A percentile compares a stretch with the other conserved stretches of the same genome.
phyloP scores from a whole-genome alignment of 2,113 vertebrate genomes.

The Seriola quinqueradiata region DNA sequence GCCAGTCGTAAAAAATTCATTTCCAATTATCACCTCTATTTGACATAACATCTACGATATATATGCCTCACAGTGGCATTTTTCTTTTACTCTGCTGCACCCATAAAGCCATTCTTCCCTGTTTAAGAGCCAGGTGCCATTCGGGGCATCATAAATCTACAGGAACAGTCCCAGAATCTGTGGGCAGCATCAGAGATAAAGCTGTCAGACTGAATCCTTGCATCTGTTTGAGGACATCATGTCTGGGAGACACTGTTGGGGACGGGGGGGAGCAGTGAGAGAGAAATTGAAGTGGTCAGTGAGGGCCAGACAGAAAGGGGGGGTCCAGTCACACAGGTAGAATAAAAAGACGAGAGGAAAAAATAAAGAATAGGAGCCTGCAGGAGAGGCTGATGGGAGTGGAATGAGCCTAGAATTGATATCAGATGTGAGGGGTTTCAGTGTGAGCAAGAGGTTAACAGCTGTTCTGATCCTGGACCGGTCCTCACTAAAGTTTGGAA shows the following conservation, averaged over 20 bases:
- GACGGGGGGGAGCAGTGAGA: not conserved
- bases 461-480: slow-evolving; percentile 42
- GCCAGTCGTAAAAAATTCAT: slow-evolving; percentile 3
- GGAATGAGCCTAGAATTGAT: slow-evolving; percentile 52
- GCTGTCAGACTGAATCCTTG: slow-evolving; percentile 35
- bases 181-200: slow-evolving; percentile 44
- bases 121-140: slow-evolving; percentile 42
- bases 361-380: slow-evolving; percentile 11
- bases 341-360: slow-evolving; percentile 9
- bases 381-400: slow-evolving; percentile 12
- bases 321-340: not conserved
- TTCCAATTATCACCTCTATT: slow-evolving; percentile 17
- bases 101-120: slow-evolving; percentile 22
- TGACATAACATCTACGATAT: slow-evolving; percentile 28
- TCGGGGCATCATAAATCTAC: slow-evolving; percentile 43
- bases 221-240: slow-evolving; percentile 52
- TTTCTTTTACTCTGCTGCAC: slow-evolving; percentile 18
- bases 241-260: slow-evolving; percentile 11
- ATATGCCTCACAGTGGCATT: slow-evolving; percentile 6
- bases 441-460: slow-evolving; percentile 56
- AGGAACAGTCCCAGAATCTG: slow-evolving; percentile 26
- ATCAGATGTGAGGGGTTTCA: slow-evolving; percentile 42
- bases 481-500: slow-evolving; percentile 9
- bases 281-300: slow-evolving; percentile 12
- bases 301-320: not conserved